These are phyloP conservation scores for Catharus minimus DNA, from an alignment of 2,113 vertebrate genomes.

Conservation along the genomic window DNA sequence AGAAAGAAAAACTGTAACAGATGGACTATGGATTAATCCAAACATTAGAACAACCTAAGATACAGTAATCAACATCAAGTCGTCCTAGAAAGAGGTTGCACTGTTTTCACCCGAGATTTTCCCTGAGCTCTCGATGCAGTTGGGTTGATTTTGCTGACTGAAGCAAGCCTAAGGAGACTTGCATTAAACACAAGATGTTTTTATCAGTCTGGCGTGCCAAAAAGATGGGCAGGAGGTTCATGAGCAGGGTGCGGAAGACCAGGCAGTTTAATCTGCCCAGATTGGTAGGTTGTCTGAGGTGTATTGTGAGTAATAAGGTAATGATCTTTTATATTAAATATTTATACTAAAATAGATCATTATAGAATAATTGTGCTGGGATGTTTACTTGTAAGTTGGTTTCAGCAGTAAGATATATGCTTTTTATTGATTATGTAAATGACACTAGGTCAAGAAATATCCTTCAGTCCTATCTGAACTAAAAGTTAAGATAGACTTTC, in stretches of 20 bases:
- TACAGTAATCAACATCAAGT: slow-evolving; percentile 26
- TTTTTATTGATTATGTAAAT: background rate
- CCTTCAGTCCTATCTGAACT: background rate
- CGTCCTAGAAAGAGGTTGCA: background rate
- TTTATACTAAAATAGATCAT: background rate
- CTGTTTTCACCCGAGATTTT: background rate
- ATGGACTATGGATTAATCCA: slow-evolving; percentile 54
- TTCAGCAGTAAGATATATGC: background rate
- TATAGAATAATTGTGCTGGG: background rate
- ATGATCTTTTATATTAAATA: background rate
- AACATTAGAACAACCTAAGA: background rate
- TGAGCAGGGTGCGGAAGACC: slow-evolving; percentile 79
- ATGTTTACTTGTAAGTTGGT: background rate
- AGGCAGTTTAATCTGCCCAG: slow-evolving; percentile 73
- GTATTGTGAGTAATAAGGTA: background rate
- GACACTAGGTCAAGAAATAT: background rate
- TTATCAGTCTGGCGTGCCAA: slow-evolving; percentile 81
- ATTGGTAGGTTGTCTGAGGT: slow-evolving; percentile 76
- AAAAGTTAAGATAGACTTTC: background rate
- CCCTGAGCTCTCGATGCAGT: background rate
- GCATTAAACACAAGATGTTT: slow-evolving; percentile 71
- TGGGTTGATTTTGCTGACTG: background rate
- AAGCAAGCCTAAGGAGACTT: slow-evolving; percentile 9
- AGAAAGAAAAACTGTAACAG: slow-evolving; percentile 35
- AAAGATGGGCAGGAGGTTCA: slow-evolving; percentile 82